Conservation (phyloP, 2,797 vertebrate genomes). For the Vireo griseus region DNA sequence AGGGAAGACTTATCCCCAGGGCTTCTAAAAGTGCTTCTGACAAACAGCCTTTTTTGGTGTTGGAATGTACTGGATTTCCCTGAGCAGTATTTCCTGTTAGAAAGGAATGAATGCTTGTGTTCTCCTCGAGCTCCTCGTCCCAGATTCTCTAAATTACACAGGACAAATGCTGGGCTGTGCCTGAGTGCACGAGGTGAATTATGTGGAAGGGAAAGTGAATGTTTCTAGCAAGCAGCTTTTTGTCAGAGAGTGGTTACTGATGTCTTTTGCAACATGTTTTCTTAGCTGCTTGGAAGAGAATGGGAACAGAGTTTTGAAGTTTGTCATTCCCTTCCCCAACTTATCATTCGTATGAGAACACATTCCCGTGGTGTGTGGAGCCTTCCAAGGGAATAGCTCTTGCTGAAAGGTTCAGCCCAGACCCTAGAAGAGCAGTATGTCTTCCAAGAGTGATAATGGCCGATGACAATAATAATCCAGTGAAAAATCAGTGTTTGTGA, state of each 20-base stretch:
- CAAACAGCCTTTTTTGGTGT: neutral
- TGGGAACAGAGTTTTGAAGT: neutral
- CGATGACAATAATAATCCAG: neutral
- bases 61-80: neutral
- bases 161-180: neutral
- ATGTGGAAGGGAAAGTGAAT: neutral
- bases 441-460: neutral
- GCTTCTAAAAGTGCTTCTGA: neutral
- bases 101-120: neutral
- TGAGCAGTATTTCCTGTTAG: neutral
- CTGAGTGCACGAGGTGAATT: neutral
- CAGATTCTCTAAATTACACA: neutral
- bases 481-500: neutral
- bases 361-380: fast-evolving
- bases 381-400: neutral
- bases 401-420: neutral
- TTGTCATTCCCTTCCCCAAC: neutral
- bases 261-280: neutral
- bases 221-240: neutral
- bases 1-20: neutral
- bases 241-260: neutral
- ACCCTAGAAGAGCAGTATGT: neutral
- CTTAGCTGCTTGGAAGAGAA: neutral
- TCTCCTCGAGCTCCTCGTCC: neutral
- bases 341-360: neutral